Percentiles rank a stretch among this genome's conserved stretches.
Evolutionary conservation across 2,113 vertebrate genomes (phyloP).

Genomic region (Phyllostomus hastatus): DNA sequence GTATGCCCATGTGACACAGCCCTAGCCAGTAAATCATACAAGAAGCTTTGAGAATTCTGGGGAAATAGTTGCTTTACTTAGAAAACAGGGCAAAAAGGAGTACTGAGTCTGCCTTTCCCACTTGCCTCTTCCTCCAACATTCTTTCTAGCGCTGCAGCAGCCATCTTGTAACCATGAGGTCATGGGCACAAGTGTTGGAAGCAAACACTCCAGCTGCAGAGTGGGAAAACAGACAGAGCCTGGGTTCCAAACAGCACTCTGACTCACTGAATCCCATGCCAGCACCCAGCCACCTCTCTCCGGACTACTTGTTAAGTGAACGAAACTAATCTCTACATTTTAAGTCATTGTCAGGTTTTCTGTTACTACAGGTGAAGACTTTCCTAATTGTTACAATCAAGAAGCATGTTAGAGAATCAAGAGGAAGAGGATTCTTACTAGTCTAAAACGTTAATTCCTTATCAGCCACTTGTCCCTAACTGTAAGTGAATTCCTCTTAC

Average conservation of each 20-base stretch:
- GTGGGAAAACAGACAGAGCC: background rate
- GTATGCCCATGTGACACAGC: background rate
- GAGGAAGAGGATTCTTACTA: background rate
- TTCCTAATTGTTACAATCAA: background rate
- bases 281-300: background rate
- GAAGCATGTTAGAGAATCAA: background rate
- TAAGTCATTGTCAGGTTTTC: background rate
- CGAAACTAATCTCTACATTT: background rate
- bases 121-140: background rate
- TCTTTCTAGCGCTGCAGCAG: background rate
- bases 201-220: background rate
- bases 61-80: background rate
- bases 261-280: background rate
- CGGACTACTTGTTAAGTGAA: background rate
- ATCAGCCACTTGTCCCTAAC: background rate
- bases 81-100: background rate
- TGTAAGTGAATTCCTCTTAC: background rate
- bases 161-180: background rate
- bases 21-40: background rate
- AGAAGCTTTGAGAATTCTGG: background rate
- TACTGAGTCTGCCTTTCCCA: background rate
- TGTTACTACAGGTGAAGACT: background rate
- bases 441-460: background rate
- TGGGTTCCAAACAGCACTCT: background rate
- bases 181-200: background rate